Percentiles rank a stretch among this genome's conserved stretches.
These are phyloP conservation scores for Pollenia griseotomentosa DNA, from an alignment of 2,888 invertebrate species.

Conservation along the genomic window DNA sequence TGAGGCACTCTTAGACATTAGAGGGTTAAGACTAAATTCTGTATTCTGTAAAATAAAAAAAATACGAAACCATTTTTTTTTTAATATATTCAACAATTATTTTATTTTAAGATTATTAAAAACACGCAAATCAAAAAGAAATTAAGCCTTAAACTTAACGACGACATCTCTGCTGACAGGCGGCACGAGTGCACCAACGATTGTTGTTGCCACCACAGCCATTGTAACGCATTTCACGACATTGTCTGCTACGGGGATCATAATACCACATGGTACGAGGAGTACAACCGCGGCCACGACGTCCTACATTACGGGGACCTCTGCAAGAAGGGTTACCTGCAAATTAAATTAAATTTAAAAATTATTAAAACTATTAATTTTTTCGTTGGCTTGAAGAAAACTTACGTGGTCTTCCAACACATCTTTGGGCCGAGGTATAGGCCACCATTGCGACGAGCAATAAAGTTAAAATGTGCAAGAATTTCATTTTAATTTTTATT, in stretches of 20 bases:
- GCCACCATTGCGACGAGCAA: slow-evolving; percentile 37
- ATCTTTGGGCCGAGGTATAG: slow-evolving; percentile 42
- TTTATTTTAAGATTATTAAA: no score
- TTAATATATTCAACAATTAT: no score
- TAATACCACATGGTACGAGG: slow-evolving; percentile 38
- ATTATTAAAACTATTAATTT: no score
- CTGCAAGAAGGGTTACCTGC: slow-evolving; percentile 31
- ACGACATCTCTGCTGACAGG: slow-evolving; percentile 48
- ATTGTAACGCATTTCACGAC: slow-evolving; percentile 37
- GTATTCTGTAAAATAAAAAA: no score
- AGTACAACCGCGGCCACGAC: not conserved
- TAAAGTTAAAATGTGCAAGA: slow-evolving; percentile 35
- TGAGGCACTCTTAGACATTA: no score
- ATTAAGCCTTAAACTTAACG: not conserved
- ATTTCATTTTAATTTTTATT: slow-evolving; percentile 43
- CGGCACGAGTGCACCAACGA: slow-evolving; percentile 60
- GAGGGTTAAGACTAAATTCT: no score
- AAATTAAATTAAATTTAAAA: not conserved
- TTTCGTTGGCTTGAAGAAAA: not conserved
- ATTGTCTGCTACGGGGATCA: slow-evolving; percentile 27
- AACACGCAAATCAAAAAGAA: no score
- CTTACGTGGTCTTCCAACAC: slow-evolving; percentile 12
- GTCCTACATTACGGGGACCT: slow-evolving; percentile 27
- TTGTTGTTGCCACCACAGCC: slow-evolving; percentile 53
- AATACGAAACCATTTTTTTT: no score